Base-by-base conservation (phyloP, 2,888 invertebrate species). In the Hyles lineata region DNA sequence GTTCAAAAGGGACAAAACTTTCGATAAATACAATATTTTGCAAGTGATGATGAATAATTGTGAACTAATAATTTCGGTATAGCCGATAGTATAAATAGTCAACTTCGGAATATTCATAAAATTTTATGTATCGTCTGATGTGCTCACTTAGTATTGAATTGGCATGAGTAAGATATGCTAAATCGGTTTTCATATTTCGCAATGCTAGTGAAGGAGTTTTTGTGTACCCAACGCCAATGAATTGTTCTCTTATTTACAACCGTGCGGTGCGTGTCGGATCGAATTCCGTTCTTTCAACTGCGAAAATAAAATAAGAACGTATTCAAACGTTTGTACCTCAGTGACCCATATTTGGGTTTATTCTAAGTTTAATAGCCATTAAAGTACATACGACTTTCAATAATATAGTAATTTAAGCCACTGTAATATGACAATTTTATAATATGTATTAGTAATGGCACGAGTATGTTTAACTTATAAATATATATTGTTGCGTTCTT, bases 401-500 rank as follows among this genome's bases (percentile, higher is more conserved):
- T 43, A 15, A 43, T 43, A 11, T 43, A 43, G 11, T 11, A 15
- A 43, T 43, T 11, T 43, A 43, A 43, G 43, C 11, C 43, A 15
- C 43, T 43, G n/a, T 1, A 43, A 43, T 15, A 43, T 43, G 43
- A 15, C 11, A 43, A 43, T 15, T 43, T 15, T 43, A 43, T 11
- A 43, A 29, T 29, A 29, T 29, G 29, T 29, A 29, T 3, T 11
- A 43, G 43, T 11, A 43, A 43, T 43, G 43, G 60, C 23, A 15
- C 35, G 35, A n/a, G 35, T 21, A n/a, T 32, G 8, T 19, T 29
- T 62, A 25, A 35, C 43, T 21, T 11, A 8, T 43, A 35, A 4
- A 35, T 35, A 35, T 0, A 35, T 35, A 43, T 67, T 35, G 11
- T 35, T 67, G 67, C 67, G 74, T 74, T 67, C 71, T 70, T 67